A percentile compares a stretch with the other conserved stretches of the same genome.
Evolutionary conservation across 2,888 invertebrate species (phyloP).

Genomic region (Cantharis flavilabris): DNA sequence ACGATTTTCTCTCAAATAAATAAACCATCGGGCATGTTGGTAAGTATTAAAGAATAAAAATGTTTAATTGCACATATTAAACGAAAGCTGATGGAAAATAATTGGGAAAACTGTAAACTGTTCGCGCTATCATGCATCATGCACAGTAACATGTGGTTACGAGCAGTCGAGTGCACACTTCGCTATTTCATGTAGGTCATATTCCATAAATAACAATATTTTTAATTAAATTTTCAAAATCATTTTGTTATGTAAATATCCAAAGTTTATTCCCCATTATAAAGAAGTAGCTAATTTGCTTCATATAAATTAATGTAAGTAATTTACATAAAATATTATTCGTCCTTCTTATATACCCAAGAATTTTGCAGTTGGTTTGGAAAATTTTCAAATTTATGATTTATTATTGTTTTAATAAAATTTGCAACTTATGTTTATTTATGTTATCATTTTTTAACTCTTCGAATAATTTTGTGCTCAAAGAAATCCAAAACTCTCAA

Average conservation of each 20-base stretch:
- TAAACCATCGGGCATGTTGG: not conserved
- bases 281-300: not conserved
- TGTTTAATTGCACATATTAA: not conserved
- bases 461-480: not conserved
- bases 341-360: not conserved
- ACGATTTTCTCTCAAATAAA: not conserved
- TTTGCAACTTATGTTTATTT: not conserved
- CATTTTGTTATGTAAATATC: not conserved
- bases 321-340: not conserved
- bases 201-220: conserved; percentile 33
- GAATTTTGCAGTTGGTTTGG: not conserved
- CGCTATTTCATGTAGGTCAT: conserved; percentile 28
- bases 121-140: conserved; percentile 24
- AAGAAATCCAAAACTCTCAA: not conserved
- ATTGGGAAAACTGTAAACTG: conserved; percentile 21
- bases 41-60: not conserved
- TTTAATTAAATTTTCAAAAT: conserved; percentile 33
- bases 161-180: conserved; percentile 24
- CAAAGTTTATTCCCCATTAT: not conserved
- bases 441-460: not conserved
- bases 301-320: not conserved
- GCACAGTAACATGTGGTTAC: conserved; percentile 26
- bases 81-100: conserved; percentile 20
- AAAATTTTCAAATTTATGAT: not conserved
- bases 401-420: not conserved